phyloP scores from a whole-genome alignment of 2,888 invertebrate species.

The Chloroclysta siterata region DNA sequence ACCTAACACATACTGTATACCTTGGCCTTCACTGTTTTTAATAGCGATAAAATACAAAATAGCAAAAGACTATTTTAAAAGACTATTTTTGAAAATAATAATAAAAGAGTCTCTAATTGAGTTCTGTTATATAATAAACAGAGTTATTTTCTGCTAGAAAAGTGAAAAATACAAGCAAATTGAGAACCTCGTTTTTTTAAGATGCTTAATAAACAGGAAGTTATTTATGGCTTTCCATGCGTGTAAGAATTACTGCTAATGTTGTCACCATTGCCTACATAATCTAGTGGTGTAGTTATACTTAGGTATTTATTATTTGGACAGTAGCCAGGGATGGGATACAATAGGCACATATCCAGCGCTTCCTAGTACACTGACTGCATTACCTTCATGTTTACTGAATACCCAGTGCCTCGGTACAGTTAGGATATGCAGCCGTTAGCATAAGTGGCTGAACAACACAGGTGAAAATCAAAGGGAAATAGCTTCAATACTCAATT shows the following conservation, averaged over 20 bases:
- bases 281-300: conserved; percentile 16
- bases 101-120: too few species aligned
- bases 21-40: too few species aligned
- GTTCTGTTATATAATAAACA: too few species aligned
- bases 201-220: conserved; percentile 3
- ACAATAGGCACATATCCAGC: conserved; percentile 70
- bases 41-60: too few species aligned
- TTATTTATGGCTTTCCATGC: background rate
- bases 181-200: background rate
- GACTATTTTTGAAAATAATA: too few species aligned
- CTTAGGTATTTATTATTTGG: conserved; percentile 56
- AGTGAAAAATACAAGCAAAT: background rate
- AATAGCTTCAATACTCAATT: too few species aligned
- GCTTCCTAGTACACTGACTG: conserved; percentile 73
- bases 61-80: too few species aligned
- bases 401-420: conserved; percentile 61
- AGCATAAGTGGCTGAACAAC: background rate
- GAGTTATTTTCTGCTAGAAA: too few species aligned
- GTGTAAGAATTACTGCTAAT: conserved; percentile 19
- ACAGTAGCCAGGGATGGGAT: conserved; percentile 60
- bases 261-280: conserved; percentile 26
- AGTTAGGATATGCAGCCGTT: conserved; percentile 39
- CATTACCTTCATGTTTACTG: conserved; percentile 62
- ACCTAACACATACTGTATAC: too few species aligned
- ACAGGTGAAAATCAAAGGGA: too few species aligned